Base-by-base conservation (phyloP, 2,888 invertebrate species). In the Macrophya annulata region DNA sequence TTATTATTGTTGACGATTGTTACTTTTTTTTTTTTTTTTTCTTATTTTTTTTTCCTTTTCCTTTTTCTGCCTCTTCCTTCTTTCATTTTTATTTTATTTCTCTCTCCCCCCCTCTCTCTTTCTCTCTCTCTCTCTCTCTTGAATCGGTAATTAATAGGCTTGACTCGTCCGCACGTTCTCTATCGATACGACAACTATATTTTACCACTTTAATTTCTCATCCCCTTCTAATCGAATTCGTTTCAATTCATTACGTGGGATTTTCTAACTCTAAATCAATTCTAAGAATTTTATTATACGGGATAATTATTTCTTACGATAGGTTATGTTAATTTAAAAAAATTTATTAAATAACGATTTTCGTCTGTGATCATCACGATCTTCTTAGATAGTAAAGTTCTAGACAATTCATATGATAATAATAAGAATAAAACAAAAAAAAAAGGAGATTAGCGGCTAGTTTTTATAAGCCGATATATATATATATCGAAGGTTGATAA, bases 11-110 rank as follows among this genome's bases (percentile, higher is more conserved):
- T 83, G 40, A 71, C 71, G 83, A 83, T 83, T 83, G 48, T 83
- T 83, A 68, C 83, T 45, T 68, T 68, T 62, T 85, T 85, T 85
- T 87, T 85, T 71, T 85, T 43, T 71, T 81, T 82, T 86, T 74
- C 17, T 45, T 86, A 85, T 71, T 85, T 40, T 71, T 81, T 82
- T 86, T 62, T 15, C 48, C 48, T 17, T 68, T 10, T 68, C 85
- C 84, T 85, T 87, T 85, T 72, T 85, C 51, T 4, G 0, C 17
- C 6, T 51, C 17, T 51, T 51, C 17, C 84, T 48, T 85, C 85
- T 79, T 84, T 68, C 55, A 40, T 83, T 65, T 65, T 85, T 40
- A 71, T 86, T 83, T 79, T 82, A 62, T 71, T 59, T 48, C 72
- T 71, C 74, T 84, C 12, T n/a, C 37, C 62, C 25, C 45, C 15